A percentile compares a stretch with the other conserved stretches of the same genome.
Evolutionary conservation across 2,797 vertebrate genomes (phyloP).

Genomic region (Euthynnus affinis): DNA sequence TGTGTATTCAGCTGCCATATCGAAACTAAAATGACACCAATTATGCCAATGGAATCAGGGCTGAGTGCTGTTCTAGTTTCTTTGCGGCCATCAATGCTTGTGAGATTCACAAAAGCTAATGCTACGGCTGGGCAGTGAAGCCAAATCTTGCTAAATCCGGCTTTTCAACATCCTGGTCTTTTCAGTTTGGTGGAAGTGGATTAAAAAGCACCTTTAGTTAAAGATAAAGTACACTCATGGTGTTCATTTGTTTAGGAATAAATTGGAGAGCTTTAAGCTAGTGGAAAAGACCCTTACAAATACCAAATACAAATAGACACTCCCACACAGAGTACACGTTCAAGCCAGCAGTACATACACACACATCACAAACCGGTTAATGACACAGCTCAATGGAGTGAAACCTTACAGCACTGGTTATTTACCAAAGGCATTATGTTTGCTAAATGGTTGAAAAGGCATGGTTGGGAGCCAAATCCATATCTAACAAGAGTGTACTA

Average conservation of each 20-base stretch:
- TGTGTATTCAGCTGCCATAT: constrained; percentile 52
- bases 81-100: constrained; percentile 33
- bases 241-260: constrained; percentile 64
- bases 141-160: constrained; percentile 50
- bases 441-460: constrained; percentile 65
- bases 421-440: constrained; percentile 72
- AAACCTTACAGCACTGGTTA: constrained; percentile 64
- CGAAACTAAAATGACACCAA: constrained; percentile 63
- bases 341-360: constrained; percentile 27
- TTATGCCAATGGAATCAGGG: constrained; percentile 56
- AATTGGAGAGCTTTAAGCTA: constrained; percentile 60
- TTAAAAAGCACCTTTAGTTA: constrained; percentile 42
- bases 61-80: constrained; percentile 36
- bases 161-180: constrained; percentile 51
- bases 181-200: constrained; percentile 51
- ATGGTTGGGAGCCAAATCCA: constrained; percentile 43
- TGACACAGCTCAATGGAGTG: constrained; percentile 75
- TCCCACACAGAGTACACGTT: constrained; percentile 51
- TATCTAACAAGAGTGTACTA: constrained; percentile 38
- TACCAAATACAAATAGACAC: constrained; percentile 64
- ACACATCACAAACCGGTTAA: constrained; percentile 65
- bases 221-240: constrained; percentile 40
- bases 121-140: constrained; percentile 16
- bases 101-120: constrained; percentile 44
- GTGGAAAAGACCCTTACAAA: constrained; percentile 66